Base-by-base conservation (phyloP, 1,140 invertebrate species). In the Papilio helenus region DNA sequence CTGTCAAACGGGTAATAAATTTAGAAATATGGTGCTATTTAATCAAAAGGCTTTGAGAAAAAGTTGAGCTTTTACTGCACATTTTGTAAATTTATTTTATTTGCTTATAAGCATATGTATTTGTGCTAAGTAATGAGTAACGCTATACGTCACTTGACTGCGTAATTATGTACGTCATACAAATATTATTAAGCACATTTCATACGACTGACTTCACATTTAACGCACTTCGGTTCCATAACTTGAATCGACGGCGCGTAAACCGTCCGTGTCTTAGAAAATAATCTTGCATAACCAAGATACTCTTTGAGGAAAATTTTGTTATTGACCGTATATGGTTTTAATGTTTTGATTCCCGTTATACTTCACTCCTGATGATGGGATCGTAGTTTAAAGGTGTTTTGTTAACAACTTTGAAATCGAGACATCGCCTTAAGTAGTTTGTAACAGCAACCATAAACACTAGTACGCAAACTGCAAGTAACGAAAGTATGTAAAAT, bases 211-310 rank as follows among this genome's bases (percentile, higher is more conserved):
- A 79, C 81, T 81, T 65, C 76, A 84, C 83, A 84, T 82, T 86
- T 88, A 89, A 86, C 84, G 85, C 86, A 85, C 80, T 80, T 88
- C 82, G 86, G 87, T 87, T 84, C 81, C 84, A 91, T 90, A 89
- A 90, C 85, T 80, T 81, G 84, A 89, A 85, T 77, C 85, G 90
- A 91, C 89, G 88, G 87, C 71, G 84, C 88, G 89, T 91, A 82
- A 90, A 90, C 81, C 81, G 80, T 84, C 80, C 81, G 82, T 85
- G 84, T 84, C 84, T 81, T 82, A 81, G 83, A 83, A 84, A 86
- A 87, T 86, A 86, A 87, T 84, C 80, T 84, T 82, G 86, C 81
- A 79, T 79, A 84, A 79, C 23, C 79, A 71, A 78, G 79, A 68
- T 12, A 72, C 58, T 76, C 44, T 73, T 80, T 73, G 18, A 74